Evolutionary conservation across 2,797 vertebrate genomes (phyloP), one percentile per base, ranked within the genome.

Genomic region (Tiaroga cobitis): DNA sequence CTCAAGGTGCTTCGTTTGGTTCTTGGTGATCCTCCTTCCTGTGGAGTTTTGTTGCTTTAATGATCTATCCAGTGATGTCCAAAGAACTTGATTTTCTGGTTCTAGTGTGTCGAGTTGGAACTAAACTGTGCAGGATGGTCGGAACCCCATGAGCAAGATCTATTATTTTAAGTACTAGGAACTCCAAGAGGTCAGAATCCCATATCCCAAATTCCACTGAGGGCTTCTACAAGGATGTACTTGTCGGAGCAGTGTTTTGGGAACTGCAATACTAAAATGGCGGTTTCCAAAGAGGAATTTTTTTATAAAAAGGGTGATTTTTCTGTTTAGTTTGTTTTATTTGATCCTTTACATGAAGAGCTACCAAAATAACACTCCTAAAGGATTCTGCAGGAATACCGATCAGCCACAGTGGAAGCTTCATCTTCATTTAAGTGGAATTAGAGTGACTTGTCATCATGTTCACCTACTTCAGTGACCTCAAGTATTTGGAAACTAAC

Each of bases 261-360:
- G 79, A 86, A 51, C 11, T 67, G 46, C 43, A 59, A 54, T 78
- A 63, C 80, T 85, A 82, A 80, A 88, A 82, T 49, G 19, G 61
- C 74, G 46, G 39, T 49, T 75, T 77, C 88, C 87, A 89, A 89
- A 88, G 85, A 85, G 59, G n/a, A 79, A 84, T 37, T 37, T 34
- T 34, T 34, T 34, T 34, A n/a, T 34, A 77, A 21, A 65, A 34
- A 8, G 51, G 61, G n/a, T 65, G 74, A 76, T 78, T 68, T 43
- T 37, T 43, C 34, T 69, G 63, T 65, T 81, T 59, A n/a, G 46
- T 49, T 49, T 43, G 32, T 56, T 54, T 68, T 68, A 37, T 16
- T 8, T 72, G 16, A 16, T 76, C 7, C 6, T 18, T 41, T 41
- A 39, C 32, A 41, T 59, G 16, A 85, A 74, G 41, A 68, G 65